Conservation (phyloP, 2,888 invertebrate species). For the Ochropleura plecta region DNA sequence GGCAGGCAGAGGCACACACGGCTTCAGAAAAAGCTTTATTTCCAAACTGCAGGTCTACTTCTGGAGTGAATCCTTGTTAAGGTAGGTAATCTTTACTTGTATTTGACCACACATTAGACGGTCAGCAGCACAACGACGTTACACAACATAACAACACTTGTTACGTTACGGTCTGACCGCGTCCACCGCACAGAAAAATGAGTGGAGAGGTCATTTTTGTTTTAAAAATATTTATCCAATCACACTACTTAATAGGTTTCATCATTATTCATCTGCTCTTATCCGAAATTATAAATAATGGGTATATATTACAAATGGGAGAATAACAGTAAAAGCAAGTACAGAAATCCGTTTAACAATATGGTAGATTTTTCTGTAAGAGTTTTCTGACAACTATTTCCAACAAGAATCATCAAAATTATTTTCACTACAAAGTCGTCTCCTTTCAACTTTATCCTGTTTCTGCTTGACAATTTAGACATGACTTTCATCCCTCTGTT, state of each 20-base stretch:
- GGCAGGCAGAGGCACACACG: too few species aligned
- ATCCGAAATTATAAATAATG: too few species aligned
- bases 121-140: constrained; percentile 20
- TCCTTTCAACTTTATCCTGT: neutral
- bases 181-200: constrained; percentile 34
- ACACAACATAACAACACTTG: constrained; percentile 46
- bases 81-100: constrained; percentile 9
- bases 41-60: neutral
- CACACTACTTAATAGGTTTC: too few species aligned
- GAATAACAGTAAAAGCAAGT: too few species aligned
- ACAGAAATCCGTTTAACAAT: too few species aligned
- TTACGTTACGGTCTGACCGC: constrained; percentile 49
- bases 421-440: neutral
- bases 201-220: constrained; percentile 27
- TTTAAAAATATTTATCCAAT: too few species aligned
- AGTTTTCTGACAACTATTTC: neutral
- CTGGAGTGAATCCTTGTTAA: neutral
- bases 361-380: neutral
- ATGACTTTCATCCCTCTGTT: neutral
- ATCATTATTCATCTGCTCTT: too few species aligned
- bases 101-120: neutral
- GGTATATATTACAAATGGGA: too few species aligned
- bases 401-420: neutral
- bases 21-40: neutral
- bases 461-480: neutral